Evolutionary conservation across 2,113 vertebrate genomes (phyloP), one percentile per base, ranked within the genome.

Genomic region (Climacteris rufus): DNA sequence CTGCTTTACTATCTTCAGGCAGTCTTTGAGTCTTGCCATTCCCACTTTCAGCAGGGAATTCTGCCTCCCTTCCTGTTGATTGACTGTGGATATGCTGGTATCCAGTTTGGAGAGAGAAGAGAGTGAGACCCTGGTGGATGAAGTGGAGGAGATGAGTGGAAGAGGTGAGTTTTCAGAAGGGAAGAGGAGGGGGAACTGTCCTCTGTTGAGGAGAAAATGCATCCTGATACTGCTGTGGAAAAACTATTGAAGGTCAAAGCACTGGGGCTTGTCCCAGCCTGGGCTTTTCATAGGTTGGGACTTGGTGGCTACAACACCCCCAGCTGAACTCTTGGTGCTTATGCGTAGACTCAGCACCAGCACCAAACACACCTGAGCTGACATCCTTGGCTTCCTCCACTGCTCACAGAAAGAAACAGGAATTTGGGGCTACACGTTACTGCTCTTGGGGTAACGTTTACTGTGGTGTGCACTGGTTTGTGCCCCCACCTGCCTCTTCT

Each of bases 121-220:
- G 61, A 53, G 23, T 49, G 83, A 94, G 45, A 74, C 33, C 33
- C 33, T 33, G 42, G 45, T 18, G 33, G 28, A 7, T 11, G 77
- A 93, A 30, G 60, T 35, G 72, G 60, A 92, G 23, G 54, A 89
- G 23, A 53, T 19, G 35, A 66, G 25, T 35, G 33, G 21, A 57
- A 93, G 24, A 77, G 89, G 96, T 96, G 87, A 89, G 92, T 89
- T 80, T 71, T 74, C 15, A 66, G 59, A 49, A 80, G 39, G 35
- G 61, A 77, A 75, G 37, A 65, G 9, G 20, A 66, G 16, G 4
- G 33, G 5, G 35, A 64, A 53, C 9, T 44, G 13, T 44, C 11
- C 11, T 79, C 23, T 83, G 0, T 5, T 54, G 45, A 63, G 40
- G 50, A 56, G 39, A 75, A 77, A 72, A 33, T 7, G 9, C 24